These are phyloP conservation scores for Drosophila subobscura DNA, from an alignment of 1,140 invertebrate genomes.

Conservation along the genomic window DNA sequence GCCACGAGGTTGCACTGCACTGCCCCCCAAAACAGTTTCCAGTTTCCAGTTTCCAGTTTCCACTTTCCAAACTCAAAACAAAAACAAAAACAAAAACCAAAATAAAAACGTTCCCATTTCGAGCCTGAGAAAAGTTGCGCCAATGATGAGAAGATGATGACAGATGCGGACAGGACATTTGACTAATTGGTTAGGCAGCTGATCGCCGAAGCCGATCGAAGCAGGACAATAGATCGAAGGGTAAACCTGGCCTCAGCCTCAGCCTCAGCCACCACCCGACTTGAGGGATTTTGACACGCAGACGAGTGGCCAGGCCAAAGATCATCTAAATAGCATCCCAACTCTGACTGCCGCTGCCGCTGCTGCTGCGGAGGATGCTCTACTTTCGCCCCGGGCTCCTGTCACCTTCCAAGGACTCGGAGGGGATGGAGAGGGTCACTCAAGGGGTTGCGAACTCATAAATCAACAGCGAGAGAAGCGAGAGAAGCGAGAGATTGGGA, in stretches of 20 bases:
- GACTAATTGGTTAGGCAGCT: conserved; percentile 44
- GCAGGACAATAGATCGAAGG: conserved; percentile 22
- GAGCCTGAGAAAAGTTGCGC: conserved; percentile 1
- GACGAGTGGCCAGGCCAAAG: conserved; percentile 16
- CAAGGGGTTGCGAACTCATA: conserved; percentile 55
- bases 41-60: neutral
- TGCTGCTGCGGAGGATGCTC: conserved; percentile 15
- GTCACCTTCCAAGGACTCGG: conserved; percentile 22
- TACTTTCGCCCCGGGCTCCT: conserved; percentile 49
- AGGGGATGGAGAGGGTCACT: conserved; percentile 1
- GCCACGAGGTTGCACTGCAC: too few relatives aligned
- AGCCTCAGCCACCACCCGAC: too few relatives aligned
- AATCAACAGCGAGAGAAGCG: conserved; percentile 56
- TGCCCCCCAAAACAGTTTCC: too few relatives aligned
- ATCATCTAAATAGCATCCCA: conserved; percentile 15
- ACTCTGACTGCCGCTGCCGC: conserved; percentile 36
- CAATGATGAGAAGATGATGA: neutral
- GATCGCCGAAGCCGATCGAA: conserved; percentile 3
- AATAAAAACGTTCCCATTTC: conserved; percentile 5
- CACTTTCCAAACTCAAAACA: conserved; percentile 17
- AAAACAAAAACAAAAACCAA: conserved; percentile 6
- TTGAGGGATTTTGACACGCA: conserved; percentile 61
- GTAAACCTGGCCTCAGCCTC: neutral
- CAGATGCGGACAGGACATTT: conserved; percentile 8
- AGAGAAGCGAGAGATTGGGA: neutral